Evolutionary conservation across 2,797 vertebrate genomes (phyloP).

Genomic region (Eidolon dupreanum): DNA sequence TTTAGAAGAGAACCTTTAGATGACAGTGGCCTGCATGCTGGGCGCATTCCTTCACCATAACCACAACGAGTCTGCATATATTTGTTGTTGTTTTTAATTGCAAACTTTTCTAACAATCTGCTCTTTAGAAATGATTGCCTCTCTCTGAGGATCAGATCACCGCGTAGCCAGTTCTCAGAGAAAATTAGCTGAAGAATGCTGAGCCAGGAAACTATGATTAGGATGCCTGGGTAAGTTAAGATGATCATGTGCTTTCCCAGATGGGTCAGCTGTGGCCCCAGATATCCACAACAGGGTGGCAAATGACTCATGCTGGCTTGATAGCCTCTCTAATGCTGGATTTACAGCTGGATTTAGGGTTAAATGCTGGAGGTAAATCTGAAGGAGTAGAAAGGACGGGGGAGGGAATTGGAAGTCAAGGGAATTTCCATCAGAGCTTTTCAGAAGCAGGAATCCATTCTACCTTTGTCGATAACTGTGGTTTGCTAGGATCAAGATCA

Average conservation of each 20-base stretch:
- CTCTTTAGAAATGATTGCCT: conserved; percentile 68
- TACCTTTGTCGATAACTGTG: conserved; percentile 86
- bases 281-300: conserved; percentile 24
- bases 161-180: conserved; percentile 56
- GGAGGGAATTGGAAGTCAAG: conserved; percentile 64
- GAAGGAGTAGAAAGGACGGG: conserved; percentile 66
- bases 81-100: conserved; percentile 63
- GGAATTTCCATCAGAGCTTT: conserved; percentile 85
- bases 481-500: conserved; percentile 88
- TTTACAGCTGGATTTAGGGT: conserved; percentile 80
- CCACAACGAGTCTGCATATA: conserved; percentile 49
- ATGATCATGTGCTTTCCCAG: conserved; percentile 55
- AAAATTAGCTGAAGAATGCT: conserved; percentile 69
- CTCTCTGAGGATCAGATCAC: conserved; percentile 52
- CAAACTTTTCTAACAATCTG: conserved; percentile 67
- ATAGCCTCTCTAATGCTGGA: conserved; percentile 53
- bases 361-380: conserved; percentile 76
- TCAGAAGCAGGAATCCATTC: conserved; percentile 83
- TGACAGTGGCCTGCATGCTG: not conserved
- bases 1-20: not conserved
- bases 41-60: conserved; percentile 56
- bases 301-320: conserved; percentile 54
- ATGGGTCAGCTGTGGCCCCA: conserved; percentile 44
- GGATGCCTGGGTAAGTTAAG: conserved; percentile 61
- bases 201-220: conserved; percentile 73